Conservation (phyloP, 2,797 vertebrate genomes). For the Petrocephalus sullivani region DNA sequence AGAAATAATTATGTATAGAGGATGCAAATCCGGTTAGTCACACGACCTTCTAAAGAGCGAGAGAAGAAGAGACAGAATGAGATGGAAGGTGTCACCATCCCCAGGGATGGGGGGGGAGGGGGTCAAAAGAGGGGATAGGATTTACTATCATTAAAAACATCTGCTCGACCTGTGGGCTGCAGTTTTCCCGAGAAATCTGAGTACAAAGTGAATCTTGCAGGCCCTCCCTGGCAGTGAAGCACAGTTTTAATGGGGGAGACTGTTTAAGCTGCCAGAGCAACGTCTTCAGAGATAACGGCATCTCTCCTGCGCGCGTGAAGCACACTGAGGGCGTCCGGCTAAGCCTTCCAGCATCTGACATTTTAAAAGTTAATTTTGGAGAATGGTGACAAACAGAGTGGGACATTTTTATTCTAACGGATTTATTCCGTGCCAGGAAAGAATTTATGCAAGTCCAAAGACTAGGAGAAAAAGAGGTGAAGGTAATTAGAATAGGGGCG, state of each 20-base stretch:
- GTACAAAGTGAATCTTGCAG: conserved; percentile 32
- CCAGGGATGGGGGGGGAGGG: conserved; percentile 24
- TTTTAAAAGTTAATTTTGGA: neutral
- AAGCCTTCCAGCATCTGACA: neutral
- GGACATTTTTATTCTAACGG: neutral
- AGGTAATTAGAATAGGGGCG: neutral
- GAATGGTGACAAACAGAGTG: neutral
- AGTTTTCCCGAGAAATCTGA: conserved; percentile 28
- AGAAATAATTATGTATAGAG: conserved; percentile 35
- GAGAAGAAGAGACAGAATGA: conserved; percentile 40
- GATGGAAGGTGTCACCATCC: conserved; percentile 1
- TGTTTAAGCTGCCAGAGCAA: conserved; percentile 30
- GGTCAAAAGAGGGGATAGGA: conserved; percentile 16
- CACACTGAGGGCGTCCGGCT: neutral
- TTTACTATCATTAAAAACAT: conserved; percentile 51
- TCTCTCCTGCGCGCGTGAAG: neutral
- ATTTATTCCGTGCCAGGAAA: neutral
- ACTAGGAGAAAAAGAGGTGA: neutral
- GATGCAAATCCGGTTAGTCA: conserved; percentile 56
- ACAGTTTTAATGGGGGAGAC: conserved; percentile 18
- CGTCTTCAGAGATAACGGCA: conserved; percentile 36
- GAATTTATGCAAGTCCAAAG: neutral
- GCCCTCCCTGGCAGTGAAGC: conserved; percentile 32
- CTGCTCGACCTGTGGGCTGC: conserved; percentile 44
- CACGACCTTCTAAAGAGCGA: conserved; percentile 37